Evolutionary conservation across 1,140 invertebrate species (phyloP).

Genomic region (Bombus affinis): DNA sequence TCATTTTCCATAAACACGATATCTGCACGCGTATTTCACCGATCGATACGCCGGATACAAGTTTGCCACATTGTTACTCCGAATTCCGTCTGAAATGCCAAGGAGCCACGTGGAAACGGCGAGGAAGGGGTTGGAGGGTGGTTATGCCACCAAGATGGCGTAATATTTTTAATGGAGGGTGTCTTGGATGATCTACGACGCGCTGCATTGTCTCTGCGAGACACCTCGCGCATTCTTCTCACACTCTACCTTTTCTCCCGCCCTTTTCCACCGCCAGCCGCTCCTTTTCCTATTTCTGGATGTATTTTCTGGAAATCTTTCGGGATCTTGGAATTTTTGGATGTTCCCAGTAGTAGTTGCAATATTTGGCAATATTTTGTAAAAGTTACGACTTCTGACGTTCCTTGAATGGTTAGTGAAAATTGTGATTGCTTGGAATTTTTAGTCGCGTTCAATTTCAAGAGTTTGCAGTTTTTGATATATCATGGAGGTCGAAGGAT

Average conservation of each 20-base stretch:
- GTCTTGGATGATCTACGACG: constrained; percentile 67
- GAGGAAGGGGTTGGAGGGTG: background rate
- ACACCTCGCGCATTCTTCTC: constrained; percentile 20
- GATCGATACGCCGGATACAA: constrained; percentile 43
- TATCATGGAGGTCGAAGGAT: too few species aligned
- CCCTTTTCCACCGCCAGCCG: background rate
- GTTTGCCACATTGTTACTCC: constrained; percentile 62
- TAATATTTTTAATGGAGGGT: constrained; percentile 72
- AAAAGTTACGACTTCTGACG: background rate
- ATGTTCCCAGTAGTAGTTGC: background rate
- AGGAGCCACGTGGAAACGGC: background rate
- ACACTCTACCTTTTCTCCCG: background rate
- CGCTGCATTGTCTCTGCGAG: constrained; percentile 60
- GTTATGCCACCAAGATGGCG: constrained; percentile 63
- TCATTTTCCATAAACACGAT: constrained; percentile 11
- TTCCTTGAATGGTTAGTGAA: background rate
- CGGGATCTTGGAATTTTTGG: background rate
- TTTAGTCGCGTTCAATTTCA: background rate
- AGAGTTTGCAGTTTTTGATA: background rate
- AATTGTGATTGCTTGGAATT: background rate
- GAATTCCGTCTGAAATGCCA: constrained; percentile 30
- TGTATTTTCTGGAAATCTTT: background rate
- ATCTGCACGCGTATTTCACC: constrained; percentile 52
- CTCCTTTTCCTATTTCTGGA: background rate
- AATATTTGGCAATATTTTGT: background rate